Evolutionary conservation across 2,113 vertebrate genomes (phyloP), one percentile per base, ranked within the genome.

Genomic region (Sylvilagus bachmani): DNA sequence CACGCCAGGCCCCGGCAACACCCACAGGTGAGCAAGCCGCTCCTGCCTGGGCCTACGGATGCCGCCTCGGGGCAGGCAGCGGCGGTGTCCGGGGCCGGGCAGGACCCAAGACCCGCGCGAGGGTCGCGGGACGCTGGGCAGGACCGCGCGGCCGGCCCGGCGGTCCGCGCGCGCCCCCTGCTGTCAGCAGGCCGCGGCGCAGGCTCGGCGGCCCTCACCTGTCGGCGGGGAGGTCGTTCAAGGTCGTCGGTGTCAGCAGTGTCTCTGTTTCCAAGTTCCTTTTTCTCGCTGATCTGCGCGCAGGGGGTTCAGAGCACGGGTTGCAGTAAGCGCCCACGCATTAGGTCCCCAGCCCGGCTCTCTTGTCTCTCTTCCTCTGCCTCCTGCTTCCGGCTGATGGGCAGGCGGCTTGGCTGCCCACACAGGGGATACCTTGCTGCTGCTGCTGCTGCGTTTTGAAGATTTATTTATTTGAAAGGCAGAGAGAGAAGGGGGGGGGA

Each of bases 131-230:
- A 4, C 49, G 33, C 21, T 0, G 17, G 16, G 6, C 31, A 0
- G 16, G 19, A 4, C 12, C 12, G 62, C 29, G 0, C 19, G 33
- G n/a, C 27, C 22, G 11, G 36, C 53, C 51, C 22, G 29, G 61
- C n/a, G 91, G 44, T 31, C 33, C 29, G 33, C 36, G 73, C 1
- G 90, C 86, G 90, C 94, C 90, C 94, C 36, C 94, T 95, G 86
- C 73, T 1, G 94, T 0, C 49, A n/a, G 13, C 22, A 44, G 44
- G 44, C 44, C 44, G 44, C 44, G 44, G 44, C 44, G 36, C 80
- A 44, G 80, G 25, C 25, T 51, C 10, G 29, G 78, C 17, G 7
- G 5, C 36, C 25, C 3, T 44, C 44, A 44, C 44, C 44, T 44
- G 44, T 19, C 31, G 16, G 31, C 4, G 11, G 29, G 75, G 75